Conservation (phyloP, 2,113 vertebrate species). For the Antigone vipio region DNA sequence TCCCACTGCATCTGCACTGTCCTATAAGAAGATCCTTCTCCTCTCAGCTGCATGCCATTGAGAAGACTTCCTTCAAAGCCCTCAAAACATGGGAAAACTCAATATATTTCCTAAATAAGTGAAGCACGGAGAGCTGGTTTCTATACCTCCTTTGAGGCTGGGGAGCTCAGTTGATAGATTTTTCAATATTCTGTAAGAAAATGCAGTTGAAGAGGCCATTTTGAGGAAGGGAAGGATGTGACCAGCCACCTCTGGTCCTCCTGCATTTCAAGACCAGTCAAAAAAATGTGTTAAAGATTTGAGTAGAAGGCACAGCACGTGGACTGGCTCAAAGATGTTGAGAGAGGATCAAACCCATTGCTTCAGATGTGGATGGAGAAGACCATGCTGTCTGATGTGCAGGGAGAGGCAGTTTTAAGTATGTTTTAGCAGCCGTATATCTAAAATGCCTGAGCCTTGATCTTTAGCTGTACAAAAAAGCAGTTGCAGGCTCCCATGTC, state of each 20-base stretch:
- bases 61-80: not conserved
- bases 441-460: not conserved
- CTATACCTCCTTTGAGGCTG: not conserved
- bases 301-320: not conserved
- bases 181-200: not conserved
- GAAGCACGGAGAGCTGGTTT: not conserved
- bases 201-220: not conserved
- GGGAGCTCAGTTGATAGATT: not conserved
- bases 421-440: not conserved
- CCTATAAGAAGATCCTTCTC: not conserved
- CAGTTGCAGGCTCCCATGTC: not conserved
- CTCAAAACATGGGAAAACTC: not conserved
- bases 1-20: not conserved
- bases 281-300: not conserved
- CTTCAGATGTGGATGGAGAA: not conserved
- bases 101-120: not conserved
- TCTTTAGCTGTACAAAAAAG: not conserved
- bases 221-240: not conserved
- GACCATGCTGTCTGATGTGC: not conserved
- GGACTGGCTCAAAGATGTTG: not conserved
- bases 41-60: accelerated
- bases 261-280: not conserved
- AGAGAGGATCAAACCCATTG: not conserved
- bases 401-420: not conserved
- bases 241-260: not conserved